Conservation (phyloP, 2,888 invertebrate species). For the Nymphalis urticae region DNA sequence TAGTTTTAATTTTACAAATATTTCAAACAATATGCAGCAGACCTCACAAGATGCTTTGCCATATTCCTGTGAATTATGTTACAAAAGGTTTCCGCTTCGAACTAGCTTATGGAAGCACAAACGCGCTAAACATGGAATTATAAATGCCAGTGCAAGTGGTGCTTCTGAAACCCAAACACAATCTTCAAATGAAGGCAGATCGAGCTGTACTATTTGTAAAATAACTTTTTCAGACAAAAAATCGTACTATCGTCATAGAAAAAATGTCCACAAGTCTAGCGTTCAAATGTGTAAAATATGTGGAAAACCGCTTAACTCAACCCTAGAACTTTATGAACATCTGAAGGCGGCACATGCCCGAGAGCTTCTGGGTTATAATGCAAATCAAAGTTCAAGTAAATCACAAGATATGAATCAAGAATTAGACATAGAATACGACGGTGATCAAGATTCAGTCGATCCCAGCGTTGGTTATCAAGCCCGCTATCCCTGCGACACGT, state of each 20-base stretch:
- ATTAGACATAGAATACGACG: conserved; percentile 65
- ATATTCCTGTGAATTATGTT: conserved; percentile 74
- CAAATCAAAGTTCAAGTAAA: conserved; percentile 68
- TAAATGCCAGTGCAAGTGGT: conserved; percentile 55
- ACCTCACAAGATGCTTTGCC: conserved; percentile 56
- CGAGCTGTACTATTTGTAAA: conserved; percentile 83
- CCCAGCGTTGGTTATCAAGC: conserved; percentile 74
- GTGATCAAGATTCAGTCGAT: conserved; percentile 62
- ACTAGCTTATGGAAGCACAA: conserved; percentile 78
- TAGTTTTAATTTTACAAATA: conserved; percentile 72
- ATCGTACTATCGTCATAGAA: conserved; percentile 82
- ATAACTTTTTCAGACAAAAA: conserved; percentile 83
- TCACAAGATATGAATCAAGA: conserved; percentile 59
- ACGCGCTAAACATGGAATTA: conserved; percentile 76
- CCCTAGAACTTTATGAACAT: conserved; percentile 84
- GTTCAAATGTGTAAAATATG: conserved; percentile 84
- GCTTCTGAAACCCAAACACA: conserved; percentile 49
- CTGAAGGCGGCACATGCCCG: conserved; percentile 81
- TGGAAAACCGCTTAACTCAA: conserved; percentile 83
- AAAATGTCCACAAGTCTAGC: conserved; percentile 77
- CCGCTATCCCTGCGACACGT: conserved; percentile 79
- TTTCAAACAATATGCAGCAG: conserved; percentile 57
- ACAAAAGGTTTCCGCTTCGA: conserved; percentile 71
- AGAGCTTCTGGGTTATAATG: conserved; percentile 75
- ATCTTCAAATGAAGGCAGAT: conserved; percentile 60